A percentile compares a stretch with the other conserved stretches of the same genome.
phyloP scores from a whole-genome alignment of 2,113 vertebrate species.

The Scalopus aquaticus region DNA sequence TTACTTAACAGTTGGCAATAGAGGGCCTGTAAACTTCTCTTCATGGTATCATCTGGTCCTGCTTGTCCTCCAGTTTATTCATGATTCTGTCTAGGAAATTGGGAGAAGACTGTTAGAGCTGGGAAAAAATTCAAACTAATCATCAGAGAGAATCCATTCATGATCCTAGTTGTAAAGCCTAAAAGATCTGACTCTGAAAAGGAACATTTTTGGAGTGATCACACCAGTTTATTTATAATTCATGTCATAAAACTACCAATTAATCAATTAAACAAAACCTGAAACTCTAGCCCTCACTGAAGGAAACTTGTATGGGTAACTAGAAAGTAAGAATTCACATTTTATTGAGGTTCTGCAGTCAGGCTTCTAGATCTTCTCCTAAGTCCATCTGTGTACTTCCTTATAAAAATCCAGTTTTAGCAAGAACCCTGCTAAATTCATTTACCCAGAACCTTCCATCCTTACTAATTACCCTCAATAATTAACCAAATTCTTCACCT shows the following conservation, averaged over 20 bases:
- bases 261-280: neutral
- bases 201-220: neutral
- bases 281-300: neutral
- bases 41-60: constrained; percentile 99
- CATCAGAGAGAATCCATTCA: neutral
- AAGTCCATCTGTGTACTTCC: neutral
- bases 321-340: neutral
- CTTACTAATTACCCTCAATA: neutral
- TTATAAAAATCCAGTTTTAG: neutral
- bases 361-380: neutral
- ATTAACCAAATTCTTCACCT: neutral
- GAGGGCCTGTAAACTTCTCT: constrained; percentile 99
- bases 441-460: neutral
- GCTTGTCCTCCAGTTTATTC: constrained; percentile 97
- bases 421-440: neutral
- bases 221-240: neutral
- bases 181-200: neutral
- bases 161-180: neutral
- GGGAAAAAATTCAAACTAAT: constrained; percentile 23
- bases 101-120: constrained; percentile 54
- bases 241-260: neutral
- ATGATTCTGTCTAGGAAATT: constrained; percentile 92
- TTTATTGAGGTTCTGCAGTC: neutral
- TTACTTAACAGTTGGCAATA: constrained; percentile 98
- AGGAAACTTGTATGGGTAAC: neutral